Base-by-base conservation (phyloP, 2,888 invertebrate genomes). In the Drosophila leonis region DNA sequence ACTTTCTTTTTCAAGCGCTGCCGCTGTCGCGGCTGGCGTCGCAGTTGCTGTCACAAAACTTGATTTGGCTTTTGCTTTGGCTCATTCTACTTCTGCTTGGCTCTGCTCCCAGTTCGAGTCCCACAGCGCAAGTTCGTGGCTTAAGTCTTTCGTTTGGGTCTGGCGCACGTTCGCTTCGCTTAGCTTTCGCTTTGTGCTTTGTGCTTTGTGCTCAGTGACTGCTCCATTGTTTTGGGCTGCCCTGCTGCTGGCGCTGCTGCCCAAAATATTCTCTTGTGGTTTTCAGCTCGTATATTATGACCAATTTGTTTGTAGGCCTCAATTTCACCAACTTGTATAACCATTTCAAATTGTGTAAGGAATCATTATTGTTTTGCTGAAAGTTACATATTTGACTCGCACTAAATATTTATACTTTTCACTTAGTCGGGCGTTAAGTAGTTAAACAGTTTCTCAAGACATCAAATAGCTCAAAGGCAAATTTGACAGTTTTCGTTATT, bases 1-100 rank as follows among this genome's bases (percentile, higher is more conserved):
- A 91, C 91, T 91, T 91, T 91, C 91, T 91, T 91, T 91, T 91
- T 91, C 86, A 72, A 75, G 77, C 90, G 76, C 76, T 65, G 80
- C 71, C 68, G 63, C 56, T 5, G 41, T 4, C 62, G 68, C 65
- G 52, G 71, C 65, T 57, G 37, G 31, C 68, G 69, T 69, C 64
- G 56, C 42, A 35, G 71, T 18, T 33, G 59, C 69, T 69, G 67
- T 65, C 71, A 61, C 54, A 65, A 77, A 72, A 72, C 67, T 77
- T 62, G 71, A 65, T 72, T 69, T 71, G 57, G 51, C 61, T 72
- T 65, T 67, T 68, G 54, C 62, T 74, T 75, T 66, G 60, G 66
- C 80, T 74, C 64, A 85, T 82, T 85, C 83, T 83, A 78, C 78
- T 80, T 78, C 87, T 82, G 63, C 73, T 70, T 51, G 55, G 62